Conservation (phyloP, 2,888 invertebrate genomes). For the Clusia tigrina region DNA sequence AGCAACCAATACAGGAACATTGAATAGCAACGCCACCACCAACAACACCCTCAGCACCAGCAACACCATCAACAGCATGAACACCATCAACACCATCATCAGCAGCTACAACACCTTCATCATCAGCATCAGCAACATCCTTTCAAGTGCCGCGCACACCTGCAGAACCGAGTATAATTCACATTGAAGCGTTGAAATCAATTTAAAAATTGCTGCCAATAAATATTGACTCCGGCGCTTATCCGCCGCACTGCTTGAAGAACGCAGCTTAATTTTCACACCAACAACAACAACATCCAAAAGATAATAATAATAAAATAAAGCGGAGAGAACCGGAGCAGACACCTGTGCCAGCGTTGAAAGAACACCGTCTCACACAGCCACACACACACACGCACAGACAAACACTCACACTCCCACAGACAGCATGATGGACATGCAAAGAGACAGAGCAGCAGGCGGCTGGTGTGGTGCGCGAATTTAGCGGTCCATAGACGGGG, state of each 20-base stretch:
- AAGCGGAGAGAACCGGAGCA: neutral
- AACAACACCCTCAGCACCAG: no score
- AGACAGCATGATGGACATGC: neutral
- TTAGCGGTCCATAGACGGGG: neutral
- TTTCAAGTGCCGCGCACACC: neutral
- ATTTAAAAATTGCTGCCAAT: slow-evolving; percentile 21
- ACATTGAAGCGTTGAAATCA: slow-evolving; percentile 14
- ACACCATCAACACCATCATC: no score
- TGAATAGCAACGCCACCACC: no score
- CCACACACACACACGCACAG: slow-evolving; percentile 3
- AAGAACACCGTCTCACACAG: neutral
- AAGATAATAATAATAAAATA: no score
- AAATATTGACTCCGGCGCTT: slow-evolving; percentile 8
- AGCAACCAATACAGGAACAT: no score
- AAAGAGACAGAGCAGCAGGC: neutral
- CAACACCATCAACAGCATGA: slow-evolving; percentile 29
- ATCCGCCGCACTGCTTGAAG: neutral
- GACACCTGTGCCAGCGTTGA: slow-evolving; percentile 9
- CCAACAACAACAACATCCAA: no score
- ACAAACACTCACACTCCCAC: neutral
- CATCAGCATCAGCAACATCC: neutral
- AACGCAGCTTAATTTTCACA: neutral
- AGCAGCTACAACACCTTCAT: no score
- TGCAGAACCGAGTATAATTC: neutral
- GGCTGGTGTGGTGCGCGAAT: no score